Percentiles rank a stretch among this genome's conserved stretches.
Evolutionary conservation across 1,140 invertebrate genomes (phyloP).

Genomic region (Manduca sexta): DNA sequence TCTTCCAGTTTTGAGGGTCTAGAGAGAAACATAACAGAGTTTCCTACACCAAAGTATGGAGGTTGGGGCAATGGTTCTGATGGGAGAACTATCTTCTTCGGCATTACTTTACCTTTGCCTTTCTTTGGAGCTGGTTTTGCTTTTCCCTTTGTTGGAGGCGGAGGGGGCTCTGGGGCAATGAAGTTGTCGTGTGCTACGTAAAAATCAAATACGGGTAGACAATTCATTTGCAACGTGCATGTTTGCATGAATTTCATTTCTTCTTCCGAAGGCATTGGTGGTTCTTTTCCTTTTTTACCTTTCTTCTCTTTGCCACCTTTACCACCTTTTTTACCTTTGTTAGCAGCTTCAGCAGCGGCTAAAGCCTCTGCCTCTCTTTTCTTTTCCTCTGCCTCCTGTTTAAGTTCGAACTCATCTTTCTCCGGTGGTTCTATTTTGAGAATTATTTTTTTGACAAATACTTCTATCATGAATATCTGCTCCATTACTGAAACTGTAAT

Average conservation of each 20-base stretch:
- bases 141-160: slow-evolving; percentile 42
- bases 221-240: slow-evolving; percentile 62
- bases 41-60: slow-evolving; percentile 60
- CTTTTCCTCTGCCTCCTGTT: slow-evolving; percentile 46
- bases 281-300: slow-evolving; percentile 57
- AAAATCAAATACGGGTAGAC: slow-evolving; percentile 61
- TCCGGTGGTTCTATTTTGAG: slow-evolving; percentile 60
- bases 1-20: slow-evolving; percentile 59
- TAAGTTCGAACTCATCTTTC: slow-evolving; percentile 61
- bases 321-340: slow-evolving; percentile 33
- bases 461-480: slow-evolving; percentile 66
- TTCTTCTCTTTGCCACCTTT: slow-evolving; percentile 32
- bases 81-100: slow-evolving; percentile 43
- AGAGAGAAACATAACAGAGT: slow-evolving; percentile 55
- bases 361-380: too few species aligned
- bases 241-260: slow-evolving; percentile 67
- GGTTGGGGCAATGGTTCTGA: slow-evolving; percentile 62
- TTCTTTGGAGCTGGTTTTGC: slow-evolving; percentile 36
- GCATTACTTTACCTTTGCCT: slow-evolving; percentile 34
- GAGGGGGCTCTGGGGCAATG: slow-evolving; percentile 52
- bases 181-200: slow-evolving; percentile 64
- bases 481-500: slow-evolving; percentile 40
- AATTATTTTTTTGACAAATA: slow-evolving; percentile 59
- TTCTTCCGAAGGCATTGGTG: slow-evolving; percentile 58
- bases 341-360: slow-evolving; percentile 45